Evolutionary conservation across 2,888 invertebrate genomes (phyloP).

Genomic region (Plebejus argus): DNA sequence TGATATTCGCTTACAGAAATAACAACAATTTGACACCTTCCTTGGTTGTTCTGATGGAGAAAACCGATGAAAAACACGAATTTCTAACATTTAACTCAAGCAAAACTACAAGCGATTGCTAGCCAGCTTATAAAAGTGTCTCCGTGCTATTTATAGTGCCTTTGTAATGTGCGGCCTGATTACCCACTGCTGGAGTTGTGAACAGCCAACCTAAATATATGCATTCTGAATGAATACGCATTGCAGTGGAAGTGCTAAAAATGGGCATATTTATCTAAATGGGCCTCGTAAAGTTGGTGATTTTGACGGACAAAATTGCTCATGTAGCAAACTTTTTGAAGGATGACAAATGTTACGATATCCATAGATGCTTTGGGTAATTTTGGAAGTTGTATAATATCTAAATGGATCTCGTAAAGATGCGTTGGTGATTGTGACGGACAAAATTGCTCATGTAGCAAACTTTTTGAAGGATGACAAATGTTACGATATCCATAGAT

Average conservation of each 20-base stretch:
- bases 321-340: not conserved
- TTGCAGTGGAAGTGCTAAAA: slow-evolving; percentile 4
- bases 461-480: no score
- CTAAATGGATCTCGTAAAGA: not conserved
- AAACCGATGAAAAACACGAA: no score
- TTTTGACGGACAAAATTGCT: not conserved
- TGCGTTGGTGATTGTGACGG: no score
- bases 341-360: not conserved
- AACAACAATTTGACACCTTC: no score
- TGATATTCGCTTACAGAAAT: no score
- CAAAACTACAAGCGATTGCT: not conserved
- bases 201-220: slow-evolving; percentile 2
- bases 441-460: no score
- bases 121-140: not conserved
- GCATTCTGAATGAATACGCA: slow-evolving; percentile 9
- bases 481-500: no score
- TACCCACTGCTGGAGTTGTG: not conserved
- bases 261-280: not conserved
- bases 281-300: not conserved
- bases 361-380: no score
- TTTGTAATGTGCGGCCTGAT: slow-evolving; percentile 7
- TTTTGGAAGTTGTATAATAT: not conserved
- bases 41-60: no score
- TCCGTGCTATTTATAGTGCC: not conserved
- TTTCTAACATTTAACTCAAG: not conserved